phyloP scores from a whole-genome alignment of 2,888 invertebrate genomes.

The Macropis europaea region DNA sequence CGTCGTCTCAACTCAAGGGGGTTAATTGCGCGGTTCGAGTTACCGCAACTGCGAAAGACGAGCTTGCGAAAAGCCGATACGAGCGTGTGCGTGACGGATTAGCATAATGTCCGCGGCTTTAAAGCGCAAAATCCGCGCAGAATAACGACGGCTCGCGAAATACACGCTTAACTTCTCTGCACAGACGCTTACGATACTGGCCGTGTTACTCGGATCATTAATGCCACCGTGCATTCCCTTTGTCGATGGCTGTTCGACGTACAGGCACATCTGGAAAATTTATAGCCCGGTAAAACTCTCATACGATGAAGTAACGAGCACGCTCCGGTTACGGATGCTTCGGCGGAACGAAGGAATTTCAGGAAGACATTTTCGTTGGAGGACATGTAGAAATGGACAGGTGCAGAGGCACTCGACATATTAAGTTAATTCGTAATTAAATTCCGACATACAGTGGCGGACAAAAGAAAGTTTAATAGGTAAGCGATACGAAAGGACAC shows the following conservation, averaged over 20 bases:
- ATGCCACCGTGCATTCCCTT: constrained; percentile 19
- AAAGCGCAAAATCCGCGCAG: constrained; percentile 18
- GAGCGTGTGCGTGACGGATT: constrained; percentile 56
- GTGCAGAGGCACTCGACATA: too few relatives aligned
- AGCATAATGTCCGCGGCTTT: constrained; percentile 39
- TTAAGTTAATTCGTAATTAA: too few relatives aligned
- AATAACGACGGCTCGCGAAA: neutral
- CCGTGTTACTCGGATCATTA: constrained; percentile 14
- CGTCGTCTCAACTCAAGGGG: too few relatives aligned
- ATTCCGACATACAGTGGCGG: too few relatives aligned
- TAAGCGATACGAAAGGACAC: too few relatives aligned
- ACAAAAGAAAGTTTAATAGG: too few relatives aligned
- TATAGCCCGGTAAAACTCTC: constrained; percentile 23
- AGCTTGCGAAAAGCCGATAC: constrained; percentile 11
- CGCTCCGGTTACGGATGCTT: constrained; percentile 6
- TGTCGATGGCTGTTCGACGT: constrained; percentile 9
- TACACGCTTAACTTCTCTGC: neutral
- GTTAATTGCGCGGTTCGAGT: constrained; percentile 6
- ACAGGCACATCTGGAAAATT: constrained; percentile 17
- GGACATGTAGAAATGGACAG: too few relatives aligned
- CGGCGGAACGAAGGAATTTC: constrained; percentile 9
- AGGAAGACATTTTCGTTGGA: too few relatives aligned
- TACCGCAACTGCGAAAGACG: constrained; percentile 5
- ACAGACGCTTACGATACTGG: constrained; percentile 9
- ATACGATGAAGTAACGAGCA: neutral